Evolutionary conservation across 2,797 vertebrate species (phyloP), one percentile per base, ranked within the genome.

Genomic region (Gouania willdenowi): DNA sequence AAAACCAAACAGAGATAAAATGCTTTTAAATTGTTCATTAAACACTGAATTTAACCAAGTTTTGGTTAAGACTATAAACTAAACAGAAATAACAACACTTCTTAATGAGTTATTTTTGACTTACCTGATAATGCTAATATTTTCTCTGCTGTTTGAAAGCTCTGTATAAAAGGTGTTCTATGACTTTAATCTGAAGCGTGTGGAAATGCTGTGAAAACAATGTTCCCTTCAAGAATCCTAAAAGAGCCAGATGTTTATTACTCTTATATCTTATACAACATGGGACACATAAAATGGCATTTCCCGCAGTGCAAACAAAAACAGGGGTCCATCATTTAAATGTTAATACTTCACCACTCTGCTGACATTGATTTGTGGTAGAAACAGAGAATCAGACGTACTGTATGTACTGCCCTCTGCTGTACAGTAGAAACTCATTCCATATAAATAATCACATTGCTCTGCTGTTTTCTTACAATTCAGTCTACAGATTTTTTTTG

Each of bases 381-480:
- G 8, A 34, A 66, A 55, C 60, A 60, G 52, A 24, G 39, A 51
- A 44, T 53, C 25, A 46, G 43, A 61, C 47, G 44, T 32, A 25
- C 43, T 59, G n/a, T n/a, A n/a, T n/a, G n/a, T 10, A 26, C 23
- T 2, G 6, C 32, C 15, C 26, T 40, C 33, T 23, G 6, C n/a
- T 34, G 44, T 66, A 57, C 62, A 71, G 49, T 76, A 74, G 80
- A 84, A 69, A 81, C 51, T 44, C 71, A 68, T 61, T 67, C 52
- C 44, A 60, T 78, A 87, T 79, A 87, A 83, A 86, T 85, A 85
- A 61, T 75, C 59, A 61, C 61, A 55, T 71, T 21, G 37, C 41
- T 66, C 24, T 52, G 23, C 30, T 10, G 8, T 48, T 50, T 41
- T 47, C 72, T 66, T 65, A 8, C 57, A 80, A 25, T 30, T 68